Percentiles rank a stretch among this genome's conserved stretches.
phyloP scores from a whole-genome alignment of 2,113 vertebrate genomes.

The Cyanoderma ruficeps region DNA sequence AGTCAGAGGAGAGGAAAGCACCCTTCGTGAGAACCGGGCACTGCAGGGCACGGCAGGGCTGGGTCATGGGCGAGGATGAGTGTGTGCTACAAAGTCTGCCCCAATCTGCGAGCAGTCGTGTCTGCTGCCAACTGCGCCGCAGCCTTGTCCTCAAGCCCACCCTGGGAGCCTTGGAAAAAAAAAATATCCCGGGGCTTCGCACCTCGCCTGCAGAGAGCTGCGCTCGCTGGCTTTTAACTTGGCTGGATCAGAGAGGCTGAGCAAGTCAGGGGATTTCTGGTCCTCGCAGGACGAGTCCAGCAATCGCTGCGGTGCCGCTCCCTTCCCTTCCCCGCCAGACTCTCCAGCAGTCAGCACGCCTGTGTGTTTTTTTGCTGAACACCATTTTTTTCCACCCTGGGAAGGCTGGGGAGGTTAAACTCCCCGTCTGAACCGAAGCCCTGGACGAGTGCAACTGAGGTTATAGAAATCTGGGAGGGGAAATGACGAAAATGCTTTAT shows the following conservation, averaged over 20 bases:
- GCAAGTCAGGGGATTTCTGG: background rate
- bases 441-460: constrained; percentile 50
- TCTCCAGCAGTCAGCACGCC: background rate
- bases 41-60: background rate
- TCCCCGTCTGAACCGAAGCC: constrained; percentile 33
- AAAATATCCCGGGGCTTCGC: background rate
- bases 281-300: background rate
- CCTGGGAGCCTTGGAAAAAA: background rate
- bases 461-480: constrained; percentile 45
- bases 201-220: background rate
- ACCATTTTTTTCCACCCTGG: constrained; percentile 40
- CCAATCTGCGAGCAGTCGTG: background rate
- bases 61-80: background rate
- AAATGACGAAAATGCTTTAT: constrained; percentile 56
- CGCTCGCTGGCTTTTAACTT: background rate
- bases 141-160: background rate
- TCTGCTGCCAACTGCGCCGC: background rate
- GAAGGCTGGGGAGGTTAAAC: constrained; percentile 21
- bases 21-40: background rate
- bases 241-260: background rate
- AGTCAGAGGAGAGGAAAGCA: background rate
- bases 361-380: background rate
- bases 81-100: background rate
- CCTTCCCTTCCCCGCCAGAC: background rate
- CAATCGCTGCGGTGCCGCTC: background rate